Evolutionary conservation across 2,888 invertebrate genomes (phyloP).

Genomic region (Archaeoteleia sp.): DNA sequence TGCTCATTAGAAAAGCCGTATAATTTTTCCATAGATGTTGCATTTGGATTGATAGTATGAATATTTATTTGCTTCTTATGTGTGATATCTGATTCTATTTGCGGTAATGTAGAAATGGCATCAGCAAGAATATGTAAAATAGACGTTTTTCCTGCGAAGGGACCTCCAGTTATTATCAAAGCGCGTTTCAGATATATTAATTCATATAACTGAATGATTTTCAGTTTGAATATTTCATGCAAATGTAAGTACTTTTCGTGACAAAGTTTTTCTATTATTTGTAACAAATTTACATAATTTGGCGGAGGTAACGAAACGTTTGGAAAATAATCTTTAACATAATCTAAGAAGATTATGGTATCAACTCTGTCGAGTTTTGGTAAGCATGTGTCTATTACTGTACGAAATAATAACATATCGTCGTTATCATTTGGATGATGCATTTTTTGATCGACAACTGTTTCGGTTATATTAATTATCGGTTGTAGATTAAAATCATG

Average conservation of each 20-base stretch:
- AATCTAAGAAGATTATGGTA: slow-evolving; percentile 75
- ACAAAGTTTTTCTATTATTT: slow-evolving; percentile 73
- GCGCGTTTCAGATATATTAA: slow-evolving; percentile 78
- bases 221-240: slow-evolving; percentile 75
- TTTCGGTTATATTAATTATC: slow-evolving; percentile 73
- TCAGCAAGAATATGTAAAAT: slow-evolving; percentile 75
- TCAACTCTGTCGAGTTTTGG: slow-evolving; percentile 78
- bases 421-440: slow-evolving; percentile 77
- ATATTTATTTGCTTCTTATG: slow-evolving; percentile 65
- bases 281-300: slow-evolving; percentile 75
- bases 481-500: slow-evolving; percentile 79
- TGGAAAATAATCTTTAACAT: slow-evolving; percentile 78
- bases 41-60: slow-evolving; percentile 78
- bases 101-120: slow-evolving; percentile 73
- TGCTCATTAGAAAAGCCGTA: slow-evolving; percentile 77
- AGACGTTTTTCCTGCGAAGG: slow-evolving; percentile 77
- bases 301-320: slow-evolving; percentile 72
- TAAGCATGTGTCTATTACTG: slow-evolving; percentile 78
- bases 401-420: slow-evolving; percentile 76
- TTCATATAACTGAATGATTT: slow-evolving; percentile 79
- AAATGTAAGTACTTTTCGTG: slow-evolving; percentile 73
- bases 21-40: slow-evolving; percentile 77
- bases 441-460: slow-evolving; percentile 77
- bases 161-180: slow-evolving; percentile 77
- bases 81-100: slow-evolving; percentile 54